Percentiles rank a stretch among this genome's conserved stretches.
These are phyloP conservation scores for Loripinus fragilis DNA, from an alignment of 2,888 invertebrate species.

Conservation along the genomic window DNA sequence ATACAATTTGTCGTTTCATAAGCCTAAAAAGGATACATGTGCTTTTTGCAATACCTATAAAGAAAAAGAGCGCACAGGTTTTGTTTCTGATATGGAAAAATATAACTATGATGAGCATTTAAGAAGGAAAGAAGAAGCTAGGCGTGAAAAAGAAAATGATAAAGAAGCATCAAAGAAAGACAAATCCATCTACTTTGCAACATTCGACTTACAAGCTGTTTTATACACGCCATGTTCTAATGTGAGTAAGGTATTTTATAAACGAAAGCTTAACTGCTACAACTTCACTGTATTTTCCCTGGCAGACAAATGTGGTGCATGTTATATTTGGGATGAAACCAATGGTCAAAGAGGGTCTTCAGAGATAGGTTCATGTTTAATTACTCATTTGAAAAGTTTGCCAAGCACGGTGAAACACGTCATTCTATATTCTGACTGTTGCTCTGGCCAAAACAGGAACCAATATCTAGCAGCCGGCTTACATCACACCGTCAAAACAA, in stretches of 20 bases:
- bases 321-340: constrained; percentile 38
- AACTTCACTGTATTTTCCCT: constrained; percentile 37
- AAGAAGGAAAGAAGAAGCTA: constrained; percentile 18
- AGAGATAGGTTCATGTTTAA: constrained; percentile 35
- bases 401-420: constrained; percentile 26
- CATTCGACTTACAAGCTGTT: constrained; percentile 41
- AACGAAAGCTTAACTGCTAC: constrained; percentile 39
- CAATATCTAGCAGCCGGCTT: constrained; percentile 34
- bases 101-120: constrained; percentile 8
- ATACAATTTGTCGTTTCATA: constrained; percentile 49
- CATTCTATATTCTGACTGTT: constrained; percentile 36
- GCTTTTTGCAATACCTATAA: constrained; percentile 27
- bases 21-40: constrained; percentile 47
- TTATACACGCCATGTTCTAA: constrained; percentile 31
- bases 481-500: constrained; percentile 15
- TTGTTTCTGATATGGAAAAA: neutral
- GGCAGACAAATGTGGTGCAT: constrained; percentile 21
- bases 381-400: constrained; percentile 20
- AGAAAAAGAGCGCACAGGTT: constrained; percentile 21
- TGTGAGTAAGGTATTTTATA: constrained; percentile 39
- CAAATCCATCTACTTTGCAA: constrained; percentile 23
- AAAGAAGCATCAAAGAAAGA: constrained; percentile 20
- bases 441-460: constrained; percentile 39
- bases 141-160: constrained; percentile 28
- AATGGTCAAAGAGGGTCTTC: constrained; percentile 33